Conservation (phyloP, 2,888 invertebrate genomes). For the Drosophila diplacantha region DNA sequence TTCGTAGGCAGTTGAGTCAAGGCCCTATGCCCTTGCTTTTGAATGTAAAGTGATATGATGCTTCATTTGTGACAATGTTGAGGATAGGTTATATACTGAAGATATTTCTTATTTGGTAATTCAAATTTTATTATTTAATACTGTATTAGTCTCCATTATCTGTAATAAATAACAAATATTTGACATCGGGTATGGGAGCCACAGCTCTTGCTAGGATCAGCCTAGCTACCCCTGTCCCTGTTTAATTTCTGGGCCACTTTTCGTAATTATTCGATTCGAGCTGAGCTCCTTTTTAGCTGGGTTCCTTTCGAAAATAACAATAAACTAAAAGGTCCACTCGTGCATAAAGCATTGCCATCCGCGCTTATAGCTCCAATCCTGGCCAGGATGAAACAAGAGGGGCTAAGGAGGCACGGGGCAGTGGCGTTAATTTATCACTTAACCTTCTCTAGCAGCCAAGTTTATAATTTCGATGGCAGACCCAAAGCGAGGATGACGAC, state of each 20-base stretch:
- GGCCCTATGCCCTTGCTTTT: background rate
- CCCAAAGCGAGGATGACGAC: conserved; percentile 47
- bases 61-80: background rate
- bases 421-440: conserved; percentile 70
- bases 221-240: background rate
- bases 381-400: conserved; percentile 14
- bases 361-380: conserved; percentile 36
- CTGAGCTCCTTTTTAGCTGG: conserved; percentile 41
- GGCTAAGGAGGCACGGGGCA: conserved; percentile 36
- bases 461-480: conserved; percentile 63
- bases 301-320: conserved; percentile 59
- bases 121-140: background rate
- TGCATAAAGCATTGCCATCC: conserved; percentile 66
- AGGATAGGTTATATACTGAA: too few species aligned
- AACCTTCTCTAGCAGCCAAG: conserved; percentile 72
- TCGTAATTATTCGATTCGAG: conserved; percentile 43
- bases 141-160: too few species aligned
- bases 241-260: conserved; percentile 29
- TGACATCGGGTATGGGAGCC: background rate
- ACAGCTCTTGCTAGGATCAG: background rate
- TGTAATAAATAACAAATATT: too few species aligned
- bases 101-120: too few species aligned
- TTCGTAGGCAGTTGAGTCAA: conserved; percentile 1
- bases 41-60: background rate
- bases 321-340: conserved; percentile 71